These are phyloP conservation scores for Percina caprodes DNA, from an alignment of 2,113 vertebrate species.

Conservation along the genomic window DNA sequence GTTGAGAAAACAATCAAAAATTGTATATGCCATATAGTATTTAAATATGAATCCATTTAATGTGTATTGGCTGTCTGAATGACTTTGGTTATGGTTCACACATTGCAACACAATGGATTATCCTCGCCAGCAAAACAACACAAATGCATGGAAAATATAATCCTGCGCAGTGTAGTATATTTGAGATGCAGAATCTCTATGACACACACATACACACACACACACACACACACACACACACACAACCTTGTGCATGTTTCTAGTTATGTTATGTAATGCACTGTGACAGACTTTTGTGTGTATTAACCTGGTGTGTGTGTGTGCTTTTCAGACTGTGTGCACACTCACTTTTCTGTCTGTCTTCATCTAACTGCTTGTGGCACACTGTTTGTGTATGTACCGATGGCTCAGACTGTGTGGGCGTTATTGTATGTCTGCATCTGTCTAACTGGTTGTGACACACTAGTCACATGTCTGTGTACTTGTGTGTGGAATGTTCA, in stretches of 20 bases:
- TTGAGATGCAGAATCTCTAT: not conserved
- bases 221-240: not conserved
- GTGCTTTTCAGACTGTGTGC: not conserved
- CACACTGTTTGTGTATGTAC: not conserved
- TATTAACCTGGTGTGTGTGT: not conserved
- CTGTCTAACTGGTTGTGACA: conserved; percentile 33
- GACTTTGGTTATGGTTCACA: not conserved
- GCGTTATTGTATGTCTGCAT: conserved; percentile 30
- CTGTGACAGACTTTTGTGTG: not conserved
- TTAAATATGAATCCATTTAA: not conserved
- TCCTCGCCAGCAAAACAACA: not conserved
- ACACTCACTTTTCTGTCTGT: conserved; percentile 1
- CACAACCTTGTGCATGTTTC: not conserved
- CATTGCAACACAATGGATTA: not conserved
- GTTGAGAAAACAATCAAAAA: not conserved
- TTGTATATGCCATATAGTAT: not conserved
- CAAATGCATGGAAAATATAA: not conserved
- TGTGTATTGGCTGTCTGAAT: not conserved
- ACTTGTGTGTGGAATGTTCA: not conserved
- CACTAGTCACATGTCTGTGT: not conserved
- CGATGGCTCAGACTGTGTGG: conserved; percentile 11
- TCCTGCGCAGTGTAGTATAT: not conserved
- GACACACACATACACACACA: not conserved
- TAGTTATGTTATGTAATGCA: not conserved
- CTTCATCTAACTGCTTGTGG: conserved; percentile 28